Conservation (phyloP, 2,888 invertebrate species). For the Eupithecia dodoneata region DNA sequence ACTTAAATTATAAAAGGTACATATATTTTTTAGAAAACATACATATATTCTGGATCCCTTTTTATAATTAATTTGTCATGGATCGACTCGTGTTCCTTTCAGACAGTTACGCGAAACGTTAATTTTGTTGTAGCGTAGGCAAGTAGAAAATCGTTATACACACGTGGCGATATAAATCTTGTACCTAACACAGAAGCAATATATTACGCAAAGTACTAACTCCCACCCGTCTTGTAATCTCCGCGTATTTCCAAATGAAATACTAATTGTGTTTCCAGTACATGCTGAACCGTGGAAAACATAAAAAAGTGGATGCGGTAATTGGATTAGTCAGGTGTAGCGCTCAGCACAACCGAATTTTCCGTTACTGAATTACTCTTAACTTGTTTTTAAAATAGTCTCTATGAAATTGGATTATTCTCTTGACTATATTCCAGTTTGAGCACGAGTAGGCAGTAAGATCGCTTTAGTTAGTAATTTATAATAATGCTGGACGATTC, state of each 20-base stretch:
- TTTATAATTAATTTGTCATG: neutral
- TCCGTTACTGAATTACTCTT: neutral
- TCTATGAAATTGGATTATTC: neutral
- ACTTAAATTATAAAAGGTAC: neutral
- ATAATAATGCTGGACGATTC: too few species aligned
- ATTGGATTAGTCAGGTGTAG: neutral
- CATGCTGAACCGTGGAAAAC: conserved; percentile 44
- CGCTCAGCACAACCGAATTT: neutral
- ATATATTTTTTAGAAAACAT: neutral
- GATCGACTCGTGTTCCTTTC: conserved; percentile 15
- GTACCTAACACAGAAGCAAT: conserved; percentile 49
- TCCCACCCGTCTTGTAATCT: conserved; percentile 57
- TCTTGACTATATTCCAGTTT: neutral
- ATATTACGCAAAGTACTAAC: conserved; percentile 51
- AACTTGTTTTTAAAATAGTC: neutral
- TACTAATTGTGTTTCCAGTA: conserved; percentile 62
- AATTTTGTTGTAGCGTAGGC: conserved; percentile 46
- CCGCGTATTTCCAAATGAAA: conserved; percentile 58
- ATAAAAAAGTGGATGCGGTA: conserved; percentile 22
- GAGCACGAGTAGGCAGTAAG: neutral
- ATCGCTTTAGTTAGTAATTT: neutral
- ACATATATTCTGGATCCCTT: neutral
- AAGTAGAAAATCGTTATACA: conserved; percentile 41
- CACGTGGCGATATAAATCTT: conserved; percentile 50
- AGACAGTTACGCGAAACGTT: conserved; percentile 48